phyloP scores from a whole-genome alignment of 2,797 vertebrate genomes.

The Falco novaeseelandiae region DNA sequence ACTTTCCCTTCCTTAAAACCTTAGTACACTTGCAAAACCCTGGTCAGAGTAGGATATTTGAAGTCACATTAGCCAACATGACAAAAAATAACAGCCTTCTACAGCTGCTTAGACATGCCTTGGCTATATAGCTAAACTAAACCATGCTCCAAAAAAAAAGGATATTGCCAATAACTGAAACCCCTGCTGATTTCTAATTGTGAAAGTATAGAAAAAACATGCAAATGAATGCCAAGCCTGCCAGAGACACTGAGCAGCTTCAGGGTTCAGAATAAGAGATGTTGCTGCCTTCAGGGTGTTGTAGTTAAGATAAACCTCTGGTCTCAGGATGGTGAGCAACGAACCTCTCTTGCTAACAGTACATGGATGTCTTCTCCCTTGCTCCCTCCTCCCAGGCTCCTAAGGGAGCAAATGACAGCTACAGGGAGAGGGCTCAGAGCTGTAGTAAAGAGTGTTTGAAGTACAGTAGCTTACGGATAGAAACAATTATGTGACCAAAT shows the following conservation, averaged over 20 bases:
- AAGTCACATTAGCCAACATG: background rate
- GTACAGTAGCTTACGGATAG: background rate
- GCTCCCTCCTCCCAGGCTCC: too few relatives aligned
- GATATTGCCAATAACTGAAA: background rate
- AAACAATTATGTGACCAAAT: background rate
- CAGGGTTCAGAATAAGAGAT: background rate
- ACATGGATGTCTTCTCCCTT: accelerated
- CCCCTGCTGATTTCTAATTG: background rate
- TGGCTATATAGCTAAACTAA: background rate
- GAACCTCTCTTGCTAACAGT: background rate
- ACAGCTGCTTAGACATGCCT: background rate
- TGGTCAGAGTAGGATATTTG: background rate
- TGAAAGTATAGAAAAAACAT: background rate
- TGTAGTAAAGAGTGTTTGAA: background rate
- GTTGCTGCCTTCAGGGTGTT: background rate
- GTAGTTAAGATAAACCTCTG: background rate
- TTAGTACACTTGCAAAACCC: background rate
- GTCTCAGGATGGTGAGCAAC: background rate
- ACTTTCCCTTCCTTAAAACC: background rate
- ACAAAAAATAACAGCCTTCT: background rate
- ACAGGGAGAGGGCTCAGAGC: background rate
- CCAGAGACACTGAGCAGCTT: background rate
- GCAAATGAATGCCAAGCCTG: background rate
- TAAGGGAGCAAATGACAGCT: background rate
- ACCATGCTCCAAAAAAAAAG: background rate